Evolutionary conservation across 2,888 invertebrate species (phyloP).

Genomic region (Chymomyza amoena): DNA sequence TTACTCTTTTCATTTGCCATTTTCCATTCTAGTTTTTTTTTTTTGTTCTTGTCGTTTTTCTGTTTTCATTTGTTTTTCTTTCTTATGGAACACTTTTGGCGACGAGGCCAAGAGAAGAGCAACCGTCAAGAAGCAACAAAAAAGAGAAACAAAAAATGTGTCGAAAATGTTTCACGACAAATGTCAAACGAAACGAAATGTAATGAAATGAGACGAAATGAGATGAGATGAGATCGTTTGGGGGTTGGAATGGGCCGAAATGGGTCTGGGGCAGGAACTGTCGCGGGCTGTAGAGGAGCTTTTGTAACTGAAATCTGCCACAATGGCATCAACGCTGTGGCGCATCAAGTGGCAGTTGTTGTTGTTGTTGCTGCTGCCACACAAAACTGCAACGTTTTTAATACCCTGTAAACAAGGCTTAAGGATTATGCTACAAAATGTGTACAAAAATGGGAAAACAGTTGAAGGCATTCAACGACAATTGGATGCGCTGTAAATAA

Average conservation of each 20-base stretch:
- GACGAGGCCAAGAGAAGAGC: neutral
- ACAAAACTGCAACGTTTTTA: conserved; percentile 25
- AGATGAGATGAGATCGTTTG: conserved; percentile 15
- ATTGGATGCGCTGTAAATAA: too few relatives aligned
- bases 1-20: neutral
- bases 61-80: too few relatives aligned
- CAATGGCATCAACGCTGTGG: conserved; percentile 8
- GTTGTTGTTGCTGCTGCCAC: conserved; percentile 9
- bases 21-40: neutral
- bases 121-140: neutral
- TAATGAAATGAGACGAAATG: conserved; percentile 22
- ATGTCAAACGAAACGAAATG: conserved; percentile 43
- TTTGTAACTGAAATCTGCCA: neutral
- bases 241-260: conserved; percentile 15
- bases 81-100: neutral
- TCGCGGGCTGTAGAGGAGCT: neutral
- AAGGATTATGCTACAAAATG: too few relatives aligned
- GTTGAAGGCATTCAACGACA: too few relatives aligned
- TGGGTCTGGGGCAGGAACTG: neutral
- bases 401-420: neutral
- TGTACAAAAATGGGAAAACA: too few relatives aligned
- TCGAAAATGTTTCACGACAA: conserved; percentile 21
- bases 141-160: neutral
- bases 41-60: neutral
- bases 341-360: conserved; percentile 57